Conservation (phyloP, 2,888 invertebrate species). For the Eristalinus sepulchralis region DNA sequence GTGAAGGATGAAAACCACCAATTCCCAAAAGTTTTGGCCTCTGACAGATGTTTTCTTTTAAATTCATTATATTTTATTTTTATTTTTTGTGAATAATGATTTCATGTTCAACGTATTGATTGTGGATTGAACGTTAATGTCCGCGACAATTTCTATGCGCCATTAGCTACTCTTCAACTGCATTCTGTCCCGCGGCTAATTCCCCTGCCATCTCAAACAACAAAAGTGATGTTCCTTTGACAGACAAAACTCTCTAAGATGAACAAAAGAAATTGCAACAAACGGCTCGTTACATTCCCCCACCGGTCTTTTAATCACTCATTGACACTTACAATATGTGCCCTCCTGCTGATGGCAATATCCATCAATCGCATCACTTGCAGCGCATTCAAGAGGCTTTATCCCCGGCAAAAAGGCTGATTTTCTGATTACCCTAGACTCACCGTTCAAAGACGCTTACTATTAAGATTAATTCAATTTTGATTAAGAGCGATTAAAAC, state of each 20-base stretch:
- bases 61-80: too few species aligned
- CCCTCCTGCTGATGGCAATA: neutral
- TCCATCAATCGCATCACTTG: neutral
- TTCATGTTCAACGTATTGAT: too few species aligned
- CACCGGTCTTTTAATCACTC: neutral
- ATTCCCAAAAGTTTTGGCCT: too few species aligned
- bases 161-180: neutral
- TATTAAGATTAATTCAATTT: slow-evolving; percentile 53
- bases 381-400: too few species aligned
- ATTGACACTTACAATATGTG: neutral
- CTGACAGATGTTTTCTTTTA: too few species aligned
- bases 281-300: neutral
- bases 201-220: neutral
- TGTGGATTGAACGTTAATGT: too few species aligned
- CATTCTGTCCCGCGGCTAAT: neutral
- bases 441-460: slow-evolving; percentile 3
- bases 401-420: neutral
- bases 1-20: too few species aligned
- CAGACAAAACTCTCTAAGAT: neutral
- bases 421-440: slow-evolving; percentile 2
- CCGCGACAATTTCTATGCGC: too few species aligned
- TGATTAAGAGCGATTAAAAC: slow-evolving; percentile 53
- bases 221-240: neutral
- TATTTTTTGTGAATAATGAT: too few species aligned
- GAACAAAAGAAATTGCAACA: neutral